These are phyloP conservation scores for Drosophila greeni DNA, from an alignment of 2,888 invertebrate genomes.

Conservation along the genomic window DNA sequence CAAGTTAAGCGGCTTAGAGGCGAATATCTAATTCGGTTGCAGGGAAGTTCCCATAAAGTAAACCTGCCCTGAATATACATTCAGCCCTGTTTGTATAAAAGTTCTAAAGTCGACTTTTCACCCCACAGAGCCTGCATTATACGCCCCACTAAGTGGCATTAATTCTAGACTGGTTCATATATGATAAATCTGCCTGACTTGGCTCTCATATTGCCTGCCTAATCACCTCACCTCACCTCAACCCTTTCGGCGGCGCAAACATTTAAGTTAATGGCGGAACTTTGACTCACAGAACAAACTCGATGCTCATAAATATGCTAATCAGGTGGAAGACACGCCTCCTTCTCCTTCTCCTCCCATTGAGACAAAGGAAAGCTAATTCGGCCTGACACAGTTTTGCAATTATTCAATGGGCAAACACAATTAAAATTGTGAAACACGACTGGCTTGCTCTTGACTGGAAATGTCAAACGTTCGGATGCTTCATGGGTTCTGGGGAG, in stretches of 20 bases:
- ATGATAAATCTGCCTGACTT: slow-evolving; percentile 5
- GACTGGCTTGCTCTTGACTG: slow-evolving; percentile 57
- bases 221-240: slow-evolving; percentile 16
- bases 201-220: slow-evolving; percentile 1
- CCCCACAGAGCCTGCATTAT: neutral
- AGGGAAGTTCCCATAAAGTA: neutral
- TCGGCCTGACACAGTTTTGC: slow-evolving; percentile 57
- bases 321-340: slow-evolving; percentile 36
- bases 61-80: neutral
- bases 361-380: slow-evolving; percentile 33
- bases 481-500: slow-evolving; percentile 15
- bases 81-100: neutral
- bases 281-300: slow-evolving; percentile 14
- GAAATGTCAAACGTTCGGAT: slow-evolving; percentile 61
- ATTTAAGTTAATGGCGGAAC: slow-evolving; percentile 18
- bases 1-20: slow-evolving; percentile 15
- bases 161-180: slow-evolving; percentile 8
- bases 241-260: slow-evolving; percentile 4
- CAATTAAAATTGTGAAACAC: slow-evolving; percentile 63
- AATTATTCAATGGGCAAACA: slow-evolving; percentile 61
- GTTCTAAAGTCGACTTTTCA: neutral
- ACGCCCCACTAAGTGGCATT: slow-evolving; percentile 2
- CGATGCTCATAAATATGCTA: slow-evolving; percentile 40
- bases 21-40: slow-evolving; percentile 6
- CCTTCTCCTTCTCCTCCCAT: slow-evolving; percentile 11